Conservation (phyloP, 2,113 vertebrate species). For the Nothobranchius furzeri region DNA sequence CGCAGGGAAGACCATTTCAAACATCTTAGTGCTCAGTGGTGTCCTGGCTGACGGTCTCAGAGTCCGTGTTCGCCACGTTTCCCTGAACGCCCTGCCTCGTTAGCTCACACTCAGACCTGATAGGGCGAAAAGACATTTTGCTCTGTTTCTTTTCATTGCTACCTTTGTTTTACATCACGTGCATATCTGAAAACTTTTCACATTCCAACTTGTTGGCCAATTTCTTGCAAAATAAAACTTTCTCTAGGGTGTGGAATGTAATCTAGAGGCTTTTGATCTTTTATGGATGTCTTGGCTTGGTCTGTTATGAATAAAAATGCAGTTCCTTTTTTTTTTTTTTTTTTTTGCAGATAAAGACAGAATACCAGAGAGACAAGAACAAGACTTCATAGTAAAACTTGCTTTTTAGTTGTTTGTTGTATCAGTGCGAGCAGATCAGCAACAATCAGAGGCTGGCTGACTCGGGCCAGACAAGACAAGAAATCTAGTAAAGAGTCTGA, state of each 20-base stretch:
- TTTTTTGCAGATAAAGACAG: conserved; percentile 49
- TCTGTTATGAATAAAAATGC: conserved; percentile 14
- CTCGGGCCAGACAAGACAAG: conserved; percentile 36
- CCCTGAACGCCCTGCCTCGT: conserved; percentile 65
- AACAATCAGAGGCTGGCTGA: conserved; percentile 46
- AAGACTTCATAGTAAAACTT: conserved; percentile 35
- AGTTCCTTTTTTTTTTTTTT: conserved; percentile 4
- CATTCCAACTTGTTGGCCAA: background rate
- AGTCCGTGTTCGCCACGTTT: conserved; percentile 55
- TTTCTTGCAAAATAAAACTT: conserved; percentile 23
- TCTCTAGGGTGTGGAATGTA: conserved; percentile 35
- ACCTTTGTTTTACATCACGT: conserved; percentile 58
- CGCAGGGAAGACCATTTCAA: conserved; percentile 66
- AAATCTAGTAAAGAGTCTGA: conserved; percentile 55
- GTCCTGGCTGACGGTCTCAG: conserved; percentile 55
- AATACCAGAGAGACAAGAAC: conserved; percentile 26
- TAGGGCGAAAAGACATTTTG: conserved; percentile 59
- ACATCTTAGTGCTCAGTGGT: conserved; percentile 68
- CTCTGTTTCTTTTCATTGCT: conserved; percentile 36
- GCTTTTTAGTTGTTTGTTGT: conserved; percentile 14
- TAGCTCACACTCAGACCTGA: conserved; percentile 67
- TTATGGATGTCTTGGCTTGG: conserved; percentile 28
- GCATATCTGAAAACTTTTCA: conserved; percentile 28
- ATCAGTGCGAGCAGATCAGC: conserved; percentile 47
- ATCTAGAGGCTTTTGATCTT: conserved; percentile 35